Conservation (phyloP, 2,888 invertebrate species). For the Conus canariensis region DNA sequence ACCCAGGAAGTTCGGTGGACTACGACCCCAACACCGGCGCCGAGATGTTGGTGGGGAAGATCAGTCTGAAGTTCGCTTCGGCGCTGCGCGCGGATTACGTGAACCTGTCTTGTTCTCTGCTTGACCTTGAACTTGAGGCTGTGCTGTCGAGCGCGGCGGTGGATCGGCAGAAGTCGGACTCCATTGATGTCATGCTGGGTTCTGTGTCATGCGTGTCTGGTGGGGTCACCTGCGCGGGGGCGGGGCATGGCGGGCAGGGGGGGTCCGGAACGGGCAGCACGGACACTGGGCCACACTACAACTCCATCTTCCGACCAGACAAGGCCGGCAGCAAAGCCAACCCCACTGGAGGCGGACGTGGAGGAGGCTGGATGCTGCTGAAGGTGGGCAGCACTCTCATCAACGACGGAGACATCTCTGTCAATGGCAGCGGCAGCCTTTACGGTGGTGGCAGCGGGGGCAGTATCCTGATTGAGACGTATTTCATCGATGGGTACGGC, state of each 20-base stretch:
- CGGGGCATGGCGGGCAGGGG: constrained; percentile 64
- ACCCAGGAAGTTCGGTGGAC: constrained; percentile 62
- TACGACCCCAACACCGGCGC: constrained; percentile 64
- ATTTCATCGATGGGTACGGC: constrained; percentile 64
- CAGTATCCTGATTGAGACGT: constrained; percentile 60
- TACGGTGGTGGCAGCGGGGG: constrained; percentile 70
- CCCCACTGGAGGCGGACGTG: constrained; percentile 54
- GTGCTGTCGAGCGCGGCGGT: constrained; percentile 58
- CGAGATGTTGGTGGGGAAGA: constrained; percentile 57
- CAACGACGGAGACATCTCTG: constrained; percentile 65
- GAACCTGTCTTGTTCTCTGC: constrained; percentile 56
- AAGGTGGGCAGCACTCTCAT: constrained; percentile 58
- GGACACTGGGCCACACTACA: constrained; percentile 55
- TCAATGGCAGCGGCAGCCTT: constrained; percentile 57
- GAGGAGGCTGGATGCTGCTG: constrained; percentile 63
- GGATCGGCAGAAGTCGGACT: constrained; percentile 54
- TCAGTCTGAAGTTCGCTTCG: constrained; percentile 63
- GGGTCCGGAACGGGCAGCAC: constrained; percentile 49
- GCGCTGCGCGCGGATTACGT: constrained; percentile 62
- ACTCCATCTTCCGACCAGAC: constrained; percentile 63
- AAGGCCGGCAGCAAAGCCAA: constrained; percentile 60
- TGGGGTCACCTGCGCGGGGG: constrained; percentile 56
- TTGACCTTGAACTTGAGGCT: constrained; percentile 64
- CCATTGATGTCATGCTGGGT: constrained; percentile 56
- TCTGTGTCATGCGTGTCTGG: constrained; percentile 45